Percentiles rank a stretch among this genome's conserved stretches.
Conservation (phyloP, 2,113 vertebrate species). For the Dissostichus mawsoni region DNA sequence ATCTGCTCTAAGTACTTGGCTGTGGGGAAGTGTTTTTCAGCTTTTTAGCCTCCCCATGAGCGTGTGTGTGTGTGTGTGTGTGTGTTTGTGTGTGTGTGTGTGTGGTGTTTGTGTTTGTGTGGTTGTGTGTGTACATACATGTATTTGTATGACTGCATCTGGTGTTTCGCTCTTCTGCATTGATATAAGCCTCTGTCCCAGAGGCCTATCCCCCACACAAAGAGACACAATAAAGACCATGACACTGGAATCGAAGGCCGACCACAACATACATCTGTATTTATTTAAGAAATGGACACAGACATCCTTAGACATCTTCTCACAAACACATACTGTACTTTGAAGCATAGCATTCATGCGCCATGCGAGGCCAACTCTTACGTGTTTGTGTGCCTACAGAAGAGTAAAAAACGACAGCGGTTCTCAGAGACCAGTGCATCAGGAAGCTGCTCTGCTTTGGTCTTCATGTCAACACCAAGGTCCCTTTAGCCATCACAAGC, state of each 20-base stretch:
- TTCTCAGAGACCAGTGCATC: slow-evolving; percentile 14
- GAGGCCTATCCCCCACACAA: slow-evolving; percentile 43
- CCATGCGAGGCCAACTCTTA: neutral
- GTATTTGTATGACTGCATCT: slow-evolving; percentile 37
- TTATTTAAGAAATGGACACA: slow-evolving; percentile 59
- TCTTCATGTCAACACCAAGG: slow-evolving; percentile 52
- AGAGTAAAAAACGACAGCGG: slow-evolving; percentile 19
- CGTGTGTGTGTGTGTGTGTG: slow-evolving; percentile 21
- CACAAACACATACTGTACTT: slow-evolving; percentile 44
- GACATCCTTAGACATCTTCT: slow-evolving; percentile 54
- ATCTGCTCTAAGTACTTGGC: slow-evolving; percentile 18
- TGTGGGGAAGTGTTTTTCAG: slow-evolving; percentile 46
- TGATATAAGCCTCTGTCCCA: slow-evolving; percentile 35
- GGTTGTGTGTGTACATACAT: slow-evolving; percentile 9
- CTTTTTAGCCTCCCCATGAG: slow-evolving; percentile 39
- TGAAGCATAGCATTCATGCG: slow-evolving; percentile 12
- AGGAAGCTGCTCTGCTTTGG: slow-evolving; percentile 39
- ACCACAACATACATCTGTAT: slow-evolving; percentile 72
- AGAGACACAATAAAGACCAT: slow-evolving; percentile 60
- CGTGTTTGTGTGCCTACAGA: slow-evolving; percentile 9
- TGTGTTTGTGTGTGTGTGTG: slow-evolving; percentile 9
- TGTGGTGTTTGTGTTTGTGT: slow-evolving; percentile 8
- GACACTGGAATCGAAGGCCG: slow-evolving; percentile 59
- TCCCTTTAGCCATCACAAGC: slow-evolving; percentile 48
- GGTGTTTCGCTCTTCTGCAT: slow-evolving; percentile 52